Percentiles rank a stretch among this genome's conserved stretches.
Evolutionary conservation across 2,888 invertebrate species (phyloP).

Genomic region (Epistrophella euchroma): DNA sequence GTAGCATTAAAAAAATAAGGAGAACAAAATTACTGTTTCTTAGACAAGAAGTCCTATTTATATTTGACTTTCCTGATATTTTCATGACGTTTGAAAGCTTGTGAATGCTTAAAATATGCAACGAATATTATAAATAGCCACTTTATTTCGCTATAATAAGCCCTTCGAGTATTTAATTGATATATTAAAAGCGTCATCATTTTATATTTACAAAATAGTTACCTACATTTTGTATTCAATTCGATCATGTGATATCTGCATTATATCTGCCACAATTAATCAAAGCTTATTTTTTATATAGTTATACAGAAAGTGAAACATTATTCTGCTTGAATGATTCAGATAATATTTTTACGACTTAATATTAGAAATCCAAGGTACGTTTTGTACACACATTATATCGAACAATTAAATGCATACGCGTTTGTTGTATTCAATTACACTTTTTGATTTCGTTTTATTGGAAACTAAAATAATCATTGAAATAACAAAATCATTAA

Average conservation of each 20-base stretch:
- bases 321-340: slow-evolving; percentile 16
- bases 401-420: neutral
- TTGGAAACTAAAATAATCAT: slow-evolving; percentile 8
- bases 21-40: no score
- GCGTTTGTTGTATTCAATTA: slow-evolving; percentile 6
- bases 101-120: no score
- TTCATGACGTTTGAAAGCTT: no score
- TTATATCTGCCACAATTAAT: neutral
- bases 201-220: no score
- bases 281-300: neutral
- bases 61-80: no score
- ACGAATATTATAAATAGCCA: no score
- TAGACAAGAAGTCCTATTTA: no score
- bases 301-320: neutral
- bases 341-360: slow-evolving; percentile 1
- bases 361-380: slow-evolving; percentile 7
- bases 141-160: no score
- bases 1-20: no score
- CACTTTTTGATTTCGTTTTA: neutral
- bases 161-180: no score
- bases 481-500: slow-evolving; percentile 9
- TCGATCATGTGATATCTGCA: neutral
- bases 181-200: no score
- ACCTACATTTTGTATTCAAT: neutral
- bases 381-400: neutral